These are phyloP conservation scores for Chaitophorus viminalis DNA, from an alignment of 2,888 invertebrate species.

Conservation along the genomic window DNA sequence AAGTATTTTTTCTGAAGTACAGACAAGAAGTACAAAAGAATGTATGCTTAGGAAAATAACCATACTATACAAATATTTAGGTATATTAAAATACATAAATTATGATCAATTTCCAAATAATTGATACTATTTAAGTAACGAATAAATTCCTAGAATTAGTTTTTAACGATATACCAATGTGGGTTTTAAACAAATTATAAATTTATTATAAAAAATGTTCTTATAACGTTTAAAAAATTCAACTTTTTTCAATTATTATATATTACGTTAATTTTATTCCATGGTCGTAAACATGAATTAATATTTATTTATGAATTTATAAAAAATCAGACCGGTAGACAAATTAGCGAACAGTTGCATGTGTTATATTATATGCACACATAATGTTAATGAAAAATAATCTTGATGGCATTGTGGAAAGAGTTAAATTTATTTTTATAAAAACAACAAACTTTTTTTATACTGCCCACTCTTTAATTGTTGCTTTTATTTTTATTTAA, in stretches of 20 bases:
- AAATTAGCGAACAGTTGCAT: not conserved
- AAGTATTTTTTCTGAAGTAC: not conserved
- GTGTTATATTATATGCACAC: not conserved
- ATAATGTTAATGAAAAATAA: not conserved
- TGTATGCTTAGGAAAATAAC: not conserved
- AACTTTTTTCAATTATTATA: not conserved
- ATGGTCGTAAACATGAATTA: not conserved
- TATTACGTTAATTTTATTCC: not conserved
- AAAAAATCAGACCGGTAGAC: too few species aligned
- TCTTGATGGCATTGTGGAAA: not conserved
- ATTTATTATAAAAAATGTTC: too few species aligned
- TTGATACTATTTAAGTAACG: not conserved
- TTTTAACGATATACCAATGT: too few species aligned
- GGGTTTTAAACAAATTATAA: too few species aligned
- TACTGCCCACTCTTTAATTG: constrained; percentile 2
- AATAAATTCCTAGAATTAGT: not conserved
- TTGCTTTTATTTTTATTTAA: not conserved
- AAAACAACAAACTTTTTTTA: not conserved
- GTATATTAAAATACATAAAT: not conserved
- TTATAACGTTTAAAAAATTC: not conserved
- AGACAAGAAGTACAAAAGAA: not conserved
- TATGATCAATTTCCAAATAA: not conserved
- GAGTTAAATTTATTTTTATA: not conserved
- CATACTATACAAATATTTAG: not conserved
- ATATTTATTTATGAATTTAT: not conserved